phyloP scores from a whole-genome alignment of 2,797 vertebrate species.

The Aratinga solstitialis region DNA sequence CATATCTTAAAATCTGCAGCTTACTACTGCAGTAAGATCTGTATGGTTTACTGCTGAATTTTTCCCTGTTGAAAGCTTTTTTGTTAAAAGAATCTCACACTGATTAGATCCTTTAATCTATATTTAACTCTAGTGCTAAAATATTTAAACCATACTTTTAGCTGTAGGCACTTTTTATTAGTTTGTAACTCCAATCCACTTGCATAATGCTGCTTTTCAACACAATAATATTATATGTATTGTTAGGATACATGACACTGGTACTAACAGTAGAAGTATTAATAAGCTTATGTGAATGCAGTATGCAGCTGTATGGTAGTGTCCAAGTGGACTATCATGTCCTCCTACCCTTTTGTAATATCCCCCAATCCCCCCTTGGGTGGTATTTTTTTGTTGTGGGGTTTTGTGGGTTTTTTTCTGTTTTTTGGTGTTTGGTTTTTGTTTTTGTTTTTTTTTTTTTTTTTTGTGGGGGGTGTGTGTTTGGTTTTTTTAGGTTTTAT shows the following conservation, averaged over 20 bases:
- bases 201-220: neutral
- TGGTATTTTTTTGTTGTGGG: no score
- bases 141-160: constrained; percentile 34
- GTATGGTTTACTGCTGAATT: constrained; percentile 5
- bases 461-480: no score
- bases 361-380: neutral
- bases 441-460: no score
- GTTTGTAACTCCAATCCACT: neutral
- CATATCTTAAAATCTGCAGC: neutral
- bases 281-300: neutral
- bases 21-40: neutral
- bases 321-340: neutral
- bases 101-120: constrained; percentile 55
- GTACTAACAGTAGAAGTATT: neutral
- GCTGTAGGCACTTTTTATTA: constrained; percentile 29
- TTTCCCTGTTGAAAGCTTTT: constrained; percentile 60
- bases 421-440: no score
- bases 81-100: constrained; percentile 33
- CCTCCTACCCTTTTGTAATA: neutral
- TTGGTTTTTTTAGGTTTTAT: no score
- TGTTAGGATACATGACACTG: neutral
- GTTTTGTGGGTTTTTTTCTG: no score
- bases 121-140: constrained; percentile 51
- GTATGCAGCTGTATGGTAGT: neutral
- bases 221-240: neutral